Base-by-base conservation (phyloP, 2,888 invertebrate species). In the Nesidiocoris tenuis region DNA sequence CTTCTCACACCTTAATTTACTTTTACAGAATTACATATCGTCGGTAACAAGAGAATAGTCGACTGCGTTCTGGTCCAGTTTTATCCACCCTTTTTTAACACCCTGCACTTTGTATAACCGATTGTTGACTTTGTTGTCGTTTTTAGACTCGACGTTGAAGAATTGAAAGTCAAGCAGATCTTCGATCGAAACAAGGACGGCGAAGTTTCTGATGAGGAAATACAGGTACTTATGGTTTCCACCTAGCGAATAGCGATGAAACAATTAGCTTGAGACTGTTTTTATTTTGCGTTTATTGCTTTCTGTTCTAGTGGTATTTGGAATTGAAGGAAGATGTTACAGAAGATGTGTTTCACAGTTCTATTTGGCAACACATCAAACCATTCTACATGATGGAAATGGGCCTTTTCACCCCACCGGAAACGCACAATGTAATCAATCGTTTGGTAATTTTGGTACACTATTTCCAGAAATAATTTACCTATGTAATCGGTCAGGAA, bases 111-210 rank as follows among this genome's bases (percentile, higher is more conserved):
- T n/a, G n/a, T n/a, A n/a, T n/a, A n/a, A n/a, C n/a, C n/a, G n/a
- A n/a, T n/a, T n/a, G n/a, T n/a, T n/a, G n/a, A n/a, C n/a, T n/a
- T n/a, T n/a, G n/a, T n/a, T n/a, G n/a, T n/a, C n/a, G 24, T 72
- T 81, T 81, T 1, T 64, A 87, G 90, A 59, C 83, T 96, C 55
- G 88, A 89, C 78, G 81, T 90, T 63, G 84, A 86, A 75, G 94
- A 91, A 85, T 82, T 94, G 5, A 89, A 90, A 84, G 86, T 88
- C 1, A 89, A 90, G 76, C 86, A 87, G 81, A 90, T 89, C 63
- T 94, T 98, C 85, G 98, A 98, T 85, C 91, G 90, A 80, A 92
- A 98, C 84, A 89, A 90, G 77, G 91, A 97, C 86, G 97, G 96
- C 7, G 88, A 88, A 81, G 94, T 98, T 17, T 89, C 92, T 77